Percentiles rank a stretch among this genome's conserved stretches.
Evolutionary conservation across 2,797 vertebrate genomes (phyloP).

Genomic region (Hemitrygon akajei): DNA sequence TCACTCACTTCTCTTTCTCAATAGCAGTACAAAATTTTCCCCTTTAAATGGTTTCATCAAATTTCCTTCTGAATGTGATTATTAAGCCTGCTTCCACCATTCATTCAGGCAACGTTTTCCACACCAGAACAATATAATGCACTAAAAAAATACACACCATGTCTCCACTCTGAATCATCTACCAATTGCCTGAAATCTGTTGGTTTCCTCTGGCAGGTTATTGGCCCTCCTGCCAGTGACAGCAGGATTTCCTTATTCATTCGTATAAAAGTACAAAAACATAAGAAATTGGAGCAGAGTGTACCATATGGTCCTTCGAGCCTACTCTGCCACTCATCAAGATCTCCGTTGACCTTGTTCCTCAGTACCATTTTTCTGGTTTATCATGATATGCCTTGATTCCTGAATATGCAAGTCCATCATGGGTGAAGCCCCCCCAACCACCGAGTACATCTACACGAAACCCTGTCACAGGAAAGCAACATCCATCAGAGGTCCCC

Average conservation of each 20-base stretch:
- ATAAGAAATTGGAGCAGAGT: too few species aligned
- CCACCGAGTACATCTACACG: too few species aligned
- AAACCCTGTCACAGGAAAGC: too few species aligned
- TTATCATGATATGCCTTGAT: too few species aligned
- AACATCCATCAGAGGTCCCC: too few species aligned
- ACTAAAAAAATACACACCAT: neutral
- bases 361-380: too few species aligned
- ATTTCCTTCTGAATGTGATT: neutral
- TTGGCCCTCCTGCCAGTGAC: neutral
- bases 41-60: neutral
- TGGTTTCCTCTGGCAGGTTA: neutral
- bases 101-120: neutral
- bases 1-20: neutral
- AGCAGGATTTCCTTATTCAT: neutral
- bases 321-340: too few species aligned
- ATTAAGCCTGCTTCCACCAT: neutral
- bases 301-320: too few species aligned
- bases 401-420: too few species aligned
- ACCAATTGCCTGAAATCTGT: neutral
- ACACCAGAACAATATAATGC: neutral
- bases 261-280: neutral
- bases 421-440: too few species aligned
- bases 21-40: too few species aligned
- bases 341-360: too few species aligned
- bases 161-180: neutral